Evolutionary conservation across 2,888 invertebrate genomes (phyloP).

Genomic region (Isoperla grammatica): DNA sequence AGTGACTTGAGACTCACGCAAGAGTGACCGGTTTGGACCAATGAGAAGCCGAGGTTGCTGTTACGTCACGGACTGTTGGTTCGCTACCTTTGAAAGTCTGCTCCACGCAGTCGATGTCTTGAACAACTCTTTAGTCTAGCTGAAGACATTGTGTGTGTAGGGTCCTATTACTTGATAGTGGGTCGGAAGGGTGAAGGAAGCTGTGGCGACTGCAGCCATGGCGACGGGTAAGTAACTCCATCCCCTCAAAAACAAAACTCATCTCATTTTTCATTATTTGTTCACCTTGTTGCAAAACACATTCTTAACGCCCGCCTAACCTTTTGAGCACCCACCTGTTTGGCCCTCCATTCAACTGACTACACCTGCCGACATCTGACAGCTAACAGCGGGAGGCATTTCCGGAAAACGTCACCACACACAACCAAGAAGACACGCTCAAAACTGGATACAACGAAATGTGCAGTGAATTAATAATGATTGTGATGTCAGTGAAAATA

Average conservation of each 20-base stretch:
- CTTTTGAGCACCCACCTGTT: not conserved
- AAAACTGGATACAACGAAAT: slow-evolving; percentile 3
- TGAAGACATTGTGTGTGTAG: slow-evolving; percentile 42
- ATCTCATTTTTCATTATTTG: slow-evolving; percentile 15
- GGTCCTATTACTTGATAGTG: slow-evolving; percentile 40
- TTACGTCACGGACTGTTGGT: slow-evolving; percentile 24
- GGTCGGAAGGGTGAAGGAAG: slow-evolving; percentile 39
- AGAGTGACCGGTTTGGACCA: slow-evolving; percentile 24
- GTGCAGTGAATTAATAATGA: slow-evolving; percentile 3
- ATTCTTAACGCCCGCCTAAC: not conserved
- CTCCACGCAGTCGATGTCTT: slow-evolving; percentile 30
- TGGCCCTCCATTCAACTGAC: not conserved
- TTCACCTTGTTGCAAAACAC: not conserved
- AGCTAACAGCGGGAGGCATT: slow-evolving; percentile 1
- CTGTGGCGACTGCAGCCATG: slow-evolving; percentile 42
- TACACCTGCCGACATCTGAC: slow-evolving; percentile 1
- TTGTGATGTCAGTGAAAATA: not conserved
- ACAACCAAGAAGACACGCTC: not conserved
- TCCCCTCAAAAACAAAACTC: not conserved
- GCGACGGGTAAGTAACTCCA: slow-evolving; percentile 41
- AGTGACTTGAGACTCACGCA: slow-evolving; percentile 20
- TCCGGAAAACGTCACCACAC: not conserved
- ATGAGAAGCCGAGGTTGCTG: slow-evolving; percentile 19
- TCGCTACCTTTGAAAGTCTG: slow-evolving; percentile 19
- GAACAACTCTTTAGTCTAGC: slow-evolving; percentile 39